Evolutionary conservation across 2,888 invertebrate genomes (phyloP).

Genomic region (Ctena decussata): DNA sequence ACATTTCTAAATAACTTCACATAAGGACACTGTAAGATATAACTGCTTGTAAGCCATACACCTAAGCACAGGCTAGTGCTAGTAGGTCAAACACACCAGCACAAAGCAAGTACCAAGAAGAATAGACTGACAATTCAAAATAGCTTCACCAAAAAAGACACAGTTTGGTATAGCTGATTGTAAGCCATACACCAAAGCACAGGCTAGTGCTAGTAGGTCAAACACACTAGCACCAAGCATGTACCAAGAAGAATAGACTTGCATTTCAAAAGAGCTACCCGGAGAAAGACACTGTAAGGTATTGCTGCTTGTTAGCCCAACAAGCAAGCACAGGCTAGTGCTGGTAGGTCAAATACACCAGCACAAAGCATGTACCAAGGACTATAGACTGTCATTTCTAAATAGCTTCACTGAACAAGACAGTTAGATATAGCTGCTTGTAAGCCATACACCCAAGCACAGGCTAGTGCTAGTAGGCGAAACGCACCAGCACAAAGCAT

Average conservation of each 20-base stretch:
- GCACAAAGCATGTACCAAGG: background rate
- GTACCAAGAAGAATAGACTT: background rate
- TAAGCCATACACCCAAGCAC: background rate
- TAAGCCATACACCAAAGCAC: background rate
- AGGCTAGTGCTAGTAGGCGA: background rate
- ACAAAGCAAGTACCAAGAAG: background rate
- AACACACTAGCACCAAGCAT: background rate
- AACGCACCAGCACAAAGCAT: background rate
- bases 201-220: background rate
- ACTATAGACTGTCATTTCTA: too few species aligned
- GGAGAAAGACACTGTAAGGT: too few species aligned
- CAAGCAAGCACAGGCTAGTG: background rate
- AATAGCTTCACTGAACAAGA: too few species aligned
- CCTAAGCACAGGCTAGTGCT: background rate
- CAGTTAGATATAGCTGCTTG: background rate
- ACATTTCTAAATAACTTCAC: too few species aligned
- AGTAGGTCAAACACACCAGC: background rate
- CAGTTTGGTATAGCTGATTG: background rate
- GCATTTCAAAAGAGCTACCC: too few species aligned
- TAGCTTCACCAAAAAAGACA: too few species aligned
- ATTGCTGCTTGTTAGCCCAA: too few species aligned
- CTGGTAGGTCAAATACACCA: background rate
- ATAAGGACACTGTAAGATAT: too few species aligned
- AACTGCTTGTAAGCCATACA: background rate
- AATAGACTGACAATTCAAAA: too few species aligned